phyloP scores from a whole-genome alignment of 1,140 invertebrate genomes.

The Drosophila azteca region DNA sequence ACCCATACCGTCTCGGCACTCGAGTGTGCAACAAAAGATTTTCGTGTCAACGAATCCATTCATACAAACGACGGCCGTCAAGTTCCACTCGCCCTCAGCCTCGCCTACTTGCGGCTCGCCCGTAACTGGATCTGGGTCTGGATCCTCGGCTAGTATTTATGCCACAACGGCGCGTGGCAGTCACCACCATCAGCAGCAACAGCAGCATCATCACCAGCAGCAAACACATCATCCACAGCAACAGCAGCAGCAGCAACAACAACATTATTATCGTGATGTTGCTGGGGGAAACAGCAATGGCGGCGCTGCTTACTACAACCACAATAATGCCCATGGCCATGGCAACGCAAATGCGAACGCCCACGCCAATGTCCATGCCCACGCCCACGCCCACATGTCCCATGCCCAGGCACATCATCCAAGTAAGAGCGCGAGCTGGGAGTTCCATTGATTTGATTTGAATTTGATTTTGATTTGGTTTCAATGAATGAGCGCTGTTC shows the following conservation, averaged over 20 bases:
- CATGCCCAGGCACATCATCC: slow-evolving; percentile 67
- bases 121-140: slow-evolving; percentile 41
- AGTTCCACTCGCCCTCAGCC: slow-evolving; percentile 76
- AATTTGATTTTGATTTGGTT: slow-evolving; percentile 51
- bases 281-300: slow-evolving; percentile 67
- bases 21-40: slow-evolving; percentile 83
- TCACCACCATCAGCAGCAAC: slow-evolving; percentile 17
- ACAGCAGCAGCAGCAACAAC: slow-evolving; percentile 49
- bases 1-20: slow-evolving; percentile 77
- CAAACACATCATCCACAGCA: slow-evolving; percentile 40
- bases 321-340: slow-evolving; percentile 44
- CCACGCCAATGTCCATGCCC: slow-evolving; percentile 41
- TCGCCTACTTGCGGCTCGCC: slow-evolving; percentile 77
- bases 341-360: slow-evolving; percentile 28
- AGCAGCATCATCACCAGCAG: slow-evolving; percentile 43
- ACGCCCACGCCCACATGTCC: slow-evolving; percentile 49
- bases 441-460: slow-evolving; percentile 33
- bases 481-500: slow-evolving; percentile 46
- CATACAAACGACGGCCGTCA: slow-evolving; percentile 81
- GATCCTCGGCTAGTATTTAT: slow-evolving; percentile 66
- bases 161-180: slow-evolving; percentile 65
- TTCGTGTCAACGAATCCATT: slow-evolving; percentile 84
- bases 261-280: slow-evolving; percentile 65
- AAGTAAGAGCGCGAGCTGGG: slow-evolving; percentile 76
- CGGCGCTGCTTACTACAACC: slow-evolving; percentile 58